Evolutionary conservation across 2,797 vertebrate species (phyloP).

Genomic region (Monodelphis domestica): DNA sequence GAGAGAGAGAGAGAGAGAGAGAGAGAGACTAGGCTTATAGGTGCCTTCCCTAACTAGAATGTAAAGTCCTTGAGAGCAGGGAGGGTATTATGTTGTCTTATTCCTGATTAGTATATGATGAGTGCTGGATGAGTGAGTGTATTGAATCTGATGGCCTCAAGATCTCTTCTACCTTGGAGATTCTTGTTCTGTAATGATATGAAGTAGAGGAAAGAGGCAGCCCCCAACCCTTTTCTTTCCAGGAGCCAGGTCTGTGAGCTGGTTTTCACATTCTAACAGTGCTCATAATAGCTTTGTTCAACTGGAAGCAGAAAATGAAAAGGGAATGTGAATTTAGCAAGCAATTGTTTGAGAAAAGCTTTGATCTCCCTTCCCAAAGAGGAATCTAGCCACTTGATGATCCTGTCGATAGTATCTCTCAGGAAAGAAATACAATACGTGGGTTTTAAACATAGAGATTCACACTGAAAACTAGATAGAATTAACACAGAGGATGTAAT

Average conservation of each 20-base stretch:
- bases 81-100: neutral
- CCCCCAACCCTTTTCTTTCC: neutral
- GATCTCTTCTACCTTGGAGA: neutral
- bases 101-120: neutral
- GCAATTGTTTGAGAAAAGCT: slow-evolving; percentile 35
- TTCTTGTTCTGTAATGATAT: neutral
- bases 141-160: neutral
- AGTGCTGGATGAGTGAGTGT: neutral
- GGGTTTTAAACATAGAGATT: slow-evolving; percentile 44
- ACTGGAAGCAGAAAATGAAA: slow-evolving; percentile 18
- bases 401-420: slow-evolving; percentile 44
- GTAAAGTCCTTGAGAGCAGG: neutral
- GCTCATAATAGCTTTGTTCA: slow-evolving; percentile 33
- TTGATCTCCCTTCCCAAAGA: slow-evolving; percentile 52
- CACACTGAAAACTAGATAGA: slow-evolving; percentile 40
- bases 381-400: slow-evolving; percentile 51
- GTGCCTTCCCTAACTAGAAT: neutral
- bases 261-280: neutral
- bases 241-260: neutral
- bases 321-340: slow-evolving; percentile 54
- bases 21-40: too few species aligned
- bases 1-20: neutral
- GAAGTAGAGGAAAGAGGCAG: neutral
- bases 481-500: slow-evolving; percentile 63
- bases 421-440: slow-evolving; percentile 48